Base-by-base conservation (phyloP, 2,888 invertebrate species). In the Selenia dentaria region DNA sequence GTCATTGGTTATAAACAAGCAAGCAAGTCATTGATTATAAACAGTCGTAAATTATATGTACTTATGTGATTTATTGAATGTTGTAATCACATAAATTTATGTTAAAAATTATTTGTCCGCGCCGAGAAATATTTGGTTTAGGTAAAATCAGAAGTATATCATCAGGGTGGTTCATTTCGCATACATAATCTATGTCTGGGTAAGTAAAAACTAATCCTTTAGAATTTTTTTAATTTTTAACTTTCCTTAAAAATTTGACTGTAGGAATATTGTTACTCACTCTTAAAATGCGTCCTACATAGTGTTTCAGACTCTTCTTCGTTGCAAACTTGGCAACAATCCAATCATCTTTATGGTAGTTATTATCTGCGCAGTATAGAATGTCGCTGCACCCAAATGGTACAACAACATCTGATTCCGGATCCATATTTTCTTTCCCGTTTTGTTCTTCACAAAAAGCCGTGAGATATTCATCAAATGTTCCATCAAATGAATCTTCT, bases 281-380 rank as follows among this genome's bases (percentile, higher is more conserved):
- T 27, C 35, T 29, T 34, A 54, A 12, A 13, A 56, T 34, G 24
- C 45, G 31, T n/a, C 56, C 56, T 1, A 51, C 56, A 44, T 32
- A 57, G 42, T 54, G 51, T 25, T 56, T 56, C 10, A 50, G 3
- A 26, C 48, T 54, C 31, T 55, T 59, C 40, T 59, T 59, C 24
- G 56, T 54, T 8, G 43, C 22, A 37, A 56, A 59, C 20, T 38
- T 42, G 31, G 40, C 59, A 12, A 56, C 31, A 44, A 54, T 41
- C 56, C 52, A 54, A 34, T 38, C 34, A 25, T 42, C 28, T 53
- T 25, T 31, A 38, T 45, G 34, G 25, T 53, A 16, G 26, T 48
- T 37, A 6, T 36, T 36, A 34, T 32, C 29, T 31, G 20, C 18
- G 14, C 39, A 42, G 33, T 49, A 48, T 46, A 12, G 45, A 43